Evolutionary conservation across 2,888 invertebrate genomes (phyloP).

Genomic region (Caenorhabditis japonica): DNA sequence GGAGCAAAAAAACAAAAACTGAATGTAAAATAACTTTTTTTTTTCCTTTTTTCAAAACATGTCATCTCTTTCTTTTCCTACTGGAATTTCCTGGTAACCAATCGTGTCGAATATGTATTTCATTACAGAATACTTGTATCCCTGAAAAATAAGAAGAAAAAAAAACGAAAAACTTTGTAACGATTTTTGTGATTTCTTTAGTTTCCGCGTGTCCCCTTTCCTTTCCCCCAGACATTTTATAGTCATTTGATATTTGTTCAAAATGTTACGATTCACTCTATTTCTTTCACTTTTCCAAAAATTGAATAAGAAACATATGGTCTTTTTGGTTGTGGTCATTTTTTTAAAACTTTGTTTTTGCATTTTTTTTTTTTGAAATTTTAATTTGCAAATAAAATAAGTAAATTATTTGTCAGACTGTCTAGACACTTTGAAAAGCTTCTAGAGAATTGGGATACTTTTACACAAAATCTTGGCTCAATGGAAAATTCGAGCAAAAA

Average conservation of each 20-base stretch:
- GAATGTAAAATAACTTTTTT: background rate
- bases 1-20: constrained; percentile 26
- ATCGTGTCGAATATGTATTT: constrained; percentile 3
- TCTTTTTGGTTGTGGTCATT: background rate
- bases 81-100: constrained; percentile 8
- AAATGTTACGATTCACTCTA: background rate
- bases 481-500: too few relatives aligned
- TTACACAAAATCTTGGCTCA: too few relatives aligned
- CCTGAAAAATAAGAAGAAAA: constrained; percentile 1
- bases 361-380: background rate
- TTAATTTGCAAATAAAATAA: background rate
- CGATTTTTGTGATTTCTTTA: constrained; percentile 31
- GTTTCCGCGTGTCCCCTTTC: constrained; percentile 23
- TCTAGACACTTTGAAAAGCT: background rate
- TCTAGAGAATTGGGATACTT: too few relatives aligned
- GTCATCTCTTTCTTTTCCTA: background rate
- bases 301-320: background rate
- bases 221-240: background rate
- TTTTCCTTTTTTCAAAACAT: background rate
- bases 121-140: constrained; percentile 7
- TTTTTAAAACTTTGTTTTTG: background rate
- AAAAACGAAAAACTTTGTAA: constrained; percentile 26
- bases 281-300: background rate
- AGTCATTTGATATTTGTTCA: background rate
- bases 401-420: too few relatives aligned